Evolutionary conservation across 1,140 invertebrate species (phyloP).

Genomic region (Scylla paramamosain): DNA sequence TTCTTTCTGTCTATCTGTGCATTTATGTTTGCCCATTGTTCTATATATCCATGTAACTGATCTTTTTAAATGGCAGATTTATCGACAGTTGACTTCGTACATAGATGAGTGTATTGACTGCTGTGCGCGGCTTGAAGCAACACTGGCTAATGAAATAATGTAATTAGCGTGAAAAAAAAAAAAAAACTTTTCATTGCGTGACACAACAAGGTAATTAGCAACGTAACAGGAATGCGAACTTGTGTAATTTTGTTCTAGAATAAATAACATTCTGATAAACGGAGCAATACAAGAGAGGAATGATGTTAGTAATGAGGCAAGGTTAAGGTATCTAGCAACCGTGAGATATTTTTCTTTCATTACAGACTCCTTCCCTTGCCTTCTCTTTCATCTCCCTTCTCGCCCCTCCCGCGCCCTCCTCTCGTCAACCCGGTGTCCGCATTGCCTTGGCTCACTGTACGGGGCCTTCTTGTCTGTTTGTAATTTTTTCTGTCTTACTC

Average conservation of each 20-base stretch:
- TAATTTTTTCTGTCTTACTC: no score
- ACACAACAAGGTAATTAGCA: no score
- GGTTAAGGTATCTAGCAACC: neutral
- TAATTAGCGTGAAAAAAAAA: neutral
- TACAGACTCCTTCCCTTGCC: neutral
- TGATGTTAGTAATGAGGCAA: neutral
- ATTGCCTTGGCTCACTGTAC: neutral
- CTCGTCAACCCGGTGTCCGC: neutral
- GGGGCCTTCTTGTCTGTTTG: no score
- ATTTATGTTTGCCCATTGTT: no score
- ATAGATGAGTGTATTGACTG: no score
- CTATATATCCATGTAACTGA: no score
- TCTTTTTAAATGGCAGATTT: no score
- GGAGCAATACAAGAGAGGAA: neutral
- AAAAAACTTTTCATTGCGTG: neutral
- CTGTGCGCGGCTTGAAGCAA: neutral
- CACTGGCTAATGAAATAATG: neutral
- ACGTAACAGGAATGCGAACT: no score
- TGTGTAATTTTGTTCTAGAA: no score
- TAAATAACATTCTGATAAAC: neutral
- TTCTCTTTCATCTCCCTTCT: neutral
- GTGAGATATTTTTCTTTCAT: neutral
- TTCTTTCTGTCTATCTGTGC: no score
- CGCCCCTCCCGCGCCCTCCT: neutral
- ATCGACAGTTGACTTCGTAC: no score